These are phyloP conservation scores for Cabera pusaria DNA, from an alignment of 2,888 invertebrate genomes.

Conservation along the genomic window DNA sequence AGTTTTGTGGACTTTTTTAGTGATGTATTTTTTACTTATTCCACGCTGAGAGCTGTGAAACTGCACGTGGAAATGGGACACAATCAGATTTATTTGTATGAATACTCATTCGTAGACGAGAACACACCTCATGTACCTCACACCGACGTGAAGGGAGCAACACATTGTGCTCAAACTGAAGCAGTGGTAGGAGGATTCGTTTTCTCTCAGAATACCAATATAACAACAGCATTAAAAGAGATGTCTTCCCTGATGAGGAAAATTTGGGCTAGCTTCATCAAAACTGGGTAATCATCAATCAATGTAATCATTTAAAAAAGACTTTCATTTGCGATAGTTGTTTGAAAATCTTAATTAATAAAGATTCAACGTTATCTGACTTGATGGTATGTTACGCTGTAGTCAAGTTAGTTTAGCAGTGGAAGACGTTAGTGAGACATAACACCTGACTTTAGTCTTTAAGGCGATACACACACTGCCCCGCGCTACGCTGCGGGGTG, in stretches of 20 bases:
- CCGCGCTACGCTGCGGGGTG: no score
- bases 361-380: no score
- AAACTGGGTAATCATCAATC: slow-evolving; percentile 50
- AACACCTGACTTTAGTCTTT: no score
- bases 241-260: slow-evolving; percentile 36
- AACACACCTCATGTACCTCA: slow-evolving; percentile 28
- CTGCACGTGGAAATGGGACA: slow-evolving; percentile 39
- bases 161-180: slow-evolving; percentile 40
- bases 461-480: no score
- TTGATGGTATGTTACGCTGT: no score
- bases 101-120: slow-evolving; percentile 43
- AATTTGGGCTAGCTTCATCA: slow-evolving; percentile 50
- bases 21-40: slow-evolving; percentile 40
- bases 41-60: slow-evolving; percentile 36
- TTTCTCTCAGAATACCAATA: slow-evolving; percentile 15
- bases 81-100: slow-evolving; percentile 42
- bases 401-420: no score
- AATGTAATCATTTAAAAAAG: no score
- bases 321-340: no score
- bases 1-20: slow-evolving; percentile 43
- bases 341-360: no score
- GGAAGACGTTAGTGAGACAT: no score
- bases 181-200: slow-evolving; percentile 35
- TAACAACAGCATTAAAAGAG: slow-evolving; percentile 29
- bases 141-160: slow-evolving; percentile 39